Evolutionary conservation across 1,140 invertebrate species (phyloP), one percentile per base, ranked within the genome.

Genomic region (Drosophila equinoxialis): DNA sequence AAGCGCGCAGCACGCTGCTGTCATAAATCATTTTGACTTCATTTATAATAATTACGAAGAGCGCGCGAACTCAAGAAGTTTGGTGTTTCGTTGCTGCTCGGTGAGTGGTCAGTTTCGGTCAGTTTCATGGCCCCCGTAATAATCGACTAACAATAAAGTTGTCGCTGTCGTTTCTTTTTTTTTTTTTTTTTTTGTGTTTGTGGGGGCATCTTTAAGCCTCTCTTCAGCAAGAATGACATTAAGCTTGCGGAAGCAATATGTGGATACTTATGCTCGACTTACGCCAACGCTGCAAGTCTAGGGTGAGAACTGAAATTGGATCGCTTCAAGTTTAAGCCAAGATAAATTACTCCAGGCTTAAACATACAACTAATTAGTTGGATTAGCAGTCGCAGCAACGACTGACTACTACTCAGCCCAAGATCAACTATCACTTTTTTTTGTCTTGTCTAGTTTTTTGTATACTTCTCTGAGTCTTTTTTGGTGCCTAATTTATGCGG

Each of bases 1-100:
- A 89, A 87, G 73, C 70, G 84, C 78, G 67, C 72, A 71, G 37
- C 67, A 65, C 79, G 55, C 14, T 58, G 35, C 68, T 83, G 77
- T 84, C 83, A 87, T 87, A 87, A 87, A 87, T 87, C 83, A 87
- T 87, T 87, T 89, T 65, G 76, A 89, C 74, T 81, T 85, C 81
- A 85, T 87, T 87, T 87, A 83, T 89, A 87, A 89, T 87, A 87
- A 87, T 87, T 84, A 89, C 86, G 66, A 55, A 66, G 48, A 74
- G 48, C 73, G 74, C 73, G 58, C 62, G 8, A 62, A 17, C 83
- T 77, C 63, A 79, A 87, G 84, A 80, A 87, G 83, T 69, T 61
- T 71, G n/a, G 13, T 35, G 37, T 20, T 0, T 33, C 33, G 23
- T 48, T 55, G 63, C 62, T 77, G 30, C 61, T 11, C 20, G 35